Evolutionary conservation across 2,113 vertebrate genomes (phyloP).

Genomic region (Natator depressus): DNA sequence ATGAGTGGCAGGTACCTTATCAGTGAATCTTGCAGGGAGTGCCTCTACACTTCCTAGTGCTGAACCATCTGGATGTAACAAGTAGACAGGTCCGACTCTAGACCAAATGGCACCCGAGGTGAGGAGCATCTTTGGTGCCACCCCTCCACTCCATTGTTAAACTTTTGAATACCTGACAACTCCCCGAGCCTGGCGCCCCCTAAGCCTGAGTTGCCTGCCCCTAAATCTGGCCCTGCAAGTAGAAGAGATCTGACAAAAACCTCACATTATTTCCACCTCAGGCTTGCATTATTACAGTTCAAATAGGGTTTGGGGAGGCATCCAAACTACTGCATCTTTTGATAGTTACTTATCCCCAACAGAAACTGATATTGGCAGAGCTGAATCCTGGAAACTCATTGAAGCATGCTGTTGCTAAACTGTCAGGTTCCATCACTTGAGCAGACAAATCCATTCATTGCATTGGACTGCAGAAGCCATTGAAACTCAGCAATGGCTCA

Average conservation of each 20-base stretch:
- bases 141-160: no score
- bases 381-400: rapidly evolving
- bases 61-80: neutral
- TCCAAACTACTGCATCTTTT: neutral
- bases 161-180: no score
- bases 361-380: rapidly evolving
- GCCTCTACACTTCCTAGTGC: rapidly evolving
- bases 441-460: neutral
- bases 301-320: neutral
- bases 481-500: neutral
- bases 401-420: neutral
- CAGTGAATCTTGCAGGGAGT: neutral
- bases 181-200: no score
- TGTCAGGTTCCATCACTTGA: neutral
- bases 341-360: neutral
- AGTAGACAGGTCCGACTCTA: neutral
- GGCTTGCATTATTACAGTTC: neutral
- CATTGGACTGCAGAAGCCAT: neutral
- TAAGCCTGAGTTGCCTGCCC: no score
- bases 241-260: neutral
- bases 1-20: neutral
- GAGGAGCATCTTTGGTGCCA: no score
- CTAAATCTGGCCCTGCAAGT: no score
- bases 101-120: no score
- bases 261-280: neutral